Base-by-base conservation (phyloP, 2,113 vertebrate genomes). In the Crotalus viridis region DNA sequence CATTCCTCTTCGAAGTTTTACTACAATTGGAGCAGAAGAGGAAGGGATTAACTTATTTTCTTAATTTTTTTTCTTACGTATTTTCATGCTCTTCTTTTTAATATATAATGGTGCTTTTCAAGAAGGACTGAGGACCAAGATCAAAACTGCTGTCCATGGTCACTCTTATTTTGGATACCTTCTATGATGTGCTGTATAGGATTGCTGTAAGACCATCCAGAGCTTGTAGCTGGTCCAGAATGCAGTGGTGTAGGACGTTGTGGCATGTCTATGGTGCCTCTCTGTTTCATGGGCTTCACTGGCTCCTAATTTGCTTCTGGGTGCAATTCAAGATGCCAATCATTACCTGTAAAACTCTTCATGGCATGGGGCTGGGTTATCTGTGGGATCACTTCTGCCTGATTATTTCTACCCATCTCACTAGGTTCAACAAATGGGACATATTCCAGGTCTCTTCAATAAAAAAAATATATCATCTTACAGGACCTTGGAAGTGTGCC, bases 51-150 rank as follows among this genome's bases (percentile, higher is more conserved):
- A 43, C 59, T 15, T 87, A 90, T 94, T 96, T 93, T 96, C 93
- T 59, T 90, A 87, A 88, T 55, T 39, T 1, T 51, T 64, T 57
- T 24, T 87, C 17, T 52, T 0, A 48, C 91, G 51, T 94, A 88
- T 93, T 90, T 91, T 93, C 90, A 90, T 4, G 0, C 0, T 61
- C 64, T 91, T 91, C 90, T 92, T 94, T 94, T 4, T 85, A 92
- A 91, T 90, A 96, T 93, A 59, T 24, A 10, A 17, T 94, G 1
- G 43, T 93, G 8, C 95, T 95, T 94, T 94, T 87, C 94, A 54
- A 91, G 93, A 89, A 91, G 69, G 69, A 74, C 19, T 74, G 69
- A 74, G n/a, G n/a, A 74, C 69, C 69, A 74, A 33, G n/a, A 19
- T 6, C 13, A 69, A 69, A 10, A 69, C 28, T 69, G 61, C 61